Evolutionary conservation across 2,113 vertebrate genomes (phyloP).

Genomic region (Manacus vitellinus): DNA sequence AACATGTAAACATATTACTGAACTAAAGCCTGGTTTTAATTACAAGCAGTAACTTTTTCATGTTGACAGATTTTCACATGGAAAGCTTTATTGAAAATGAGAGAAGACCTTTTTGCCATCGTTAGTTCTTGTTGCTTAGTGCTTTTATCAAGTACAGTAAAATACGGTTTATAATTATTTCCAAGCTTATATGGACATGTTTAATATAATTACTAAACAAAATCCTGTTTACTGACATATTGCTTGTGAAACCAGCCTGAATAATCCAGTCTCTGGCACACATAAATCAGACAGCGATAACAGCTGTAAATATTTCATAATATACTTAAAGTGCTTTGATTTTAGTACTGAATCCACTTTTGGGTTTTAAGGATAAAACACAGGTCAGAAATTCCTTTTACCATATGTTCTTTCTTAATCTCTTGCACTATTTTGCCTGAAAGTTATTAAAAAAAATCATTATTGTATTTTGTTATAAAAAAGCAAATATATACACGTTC

Average conservation of each 20-base stretch:
- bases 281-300: constrained; percentile 68
- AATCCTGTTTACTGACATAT: constrained; percentile 70
- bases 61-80: constrained; percentile 69
- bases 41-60: constrained; percentile 59
- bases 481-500: neutral
- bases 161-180: constrained; percentile 68
- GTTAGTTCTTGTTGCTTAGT: constrained; percentile 65
- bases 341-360: constrained; percentile 65
- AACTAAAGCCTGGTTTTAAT: constrained; percentile 56
- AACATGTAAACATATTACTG: constrained; percentile 52
- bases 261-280: constrained; percentile 67
- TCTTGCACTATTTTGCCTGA: constrained; percentile 10
- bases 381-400: constrained; percentile 43
- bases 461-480: constrained; percentile 14
- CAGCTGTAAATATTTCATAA: constrained; percentile 70
- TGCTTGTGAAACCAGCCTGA: constrained; percentile 63
- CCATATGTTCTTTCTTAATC: constrained; percentile 52
- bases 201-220: constrained; percentile 69
- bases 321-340: constrained; percentile 65
- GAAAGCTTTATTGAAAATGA: constrained; percentile 64
- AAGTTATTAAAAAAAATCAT: constrained; percentile 38
- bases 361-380: constrained; percentile 56
- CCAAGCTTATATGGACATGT: constrained; percentile 54
- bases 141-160: constrained; percentile 61
- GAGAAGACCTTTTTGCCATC: constrained; percentile 47